phyloP scores from a whole-genome alignment of 2,797 vertebrate species.

The Benthosema pterotum region DNA sequence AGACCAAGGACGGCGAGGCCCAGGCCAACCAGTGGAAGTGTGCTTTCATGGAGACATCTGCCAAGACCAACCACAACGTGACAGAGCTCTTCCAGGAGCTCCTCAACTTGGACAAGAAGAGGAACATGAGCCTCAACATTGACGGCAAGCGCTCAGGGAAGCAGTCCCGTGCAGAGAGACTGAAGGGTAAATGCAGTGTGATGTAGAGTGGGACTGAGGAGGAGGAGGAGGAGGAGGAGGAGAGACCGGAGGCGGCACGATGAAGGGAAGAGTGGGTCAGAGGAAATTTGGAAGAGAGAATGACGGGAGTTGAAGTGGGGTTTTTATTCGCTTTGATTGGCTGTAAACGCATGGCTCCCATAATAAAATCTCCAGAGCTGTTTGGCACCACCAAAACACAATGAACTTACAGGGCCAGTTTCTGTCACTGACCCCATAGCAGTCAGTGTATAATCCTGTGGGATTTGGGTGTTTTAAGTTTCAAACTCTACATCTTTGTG shows the following conservation, averaged over 20 bases:
- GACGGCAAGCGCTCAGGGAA: constrained; percentile 94
- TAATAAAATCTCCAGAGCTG: constrained; percentile 25
- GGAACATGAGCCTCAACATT: constrained; percentile 94
- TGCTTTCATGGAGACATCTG: constrained; percentile 98
- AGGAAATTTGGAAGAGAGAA: constrained; percentile 10
- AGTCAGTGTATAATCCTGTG: constrained; percentile 23
- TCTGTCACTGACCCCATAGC: constrained; percentile 42
- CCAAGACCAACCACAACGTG: constrained; percentile 98
- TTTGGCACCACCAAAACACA: constrained; percentile 30
- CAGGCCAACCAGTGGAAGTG: constrained; percentile 95
- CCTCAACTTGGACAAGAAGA: constrained; percentile 94
- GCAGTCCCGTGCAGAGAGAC: constrained; percentile 92
- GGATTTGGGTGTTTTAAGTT: constrained; percentile 29
- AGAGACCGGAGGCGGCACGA: constrained; percentile 1
- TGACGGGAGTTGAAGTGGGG: not conserved
- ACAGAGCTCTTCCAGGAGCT: constrained; percentile 98
- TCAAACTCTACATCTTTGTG: constrained; percentile 30
- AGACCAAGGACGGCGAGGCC: constrained; percentile 91
- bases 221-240: constrained; percentile 26
- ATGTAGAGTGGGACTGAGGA: constrained; percentile 81
- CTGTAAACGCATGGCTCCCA: constrained; percentile 23
- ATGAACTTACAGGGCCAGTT: constrained; percentile 10
- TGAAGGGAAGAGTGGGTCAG: constrained; percentile 16
- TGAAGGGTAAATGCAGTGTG: constrained; percentile 94
- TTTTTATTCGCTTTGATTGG: too few species aligned